Conservation (phyloP, 2,888 invertebrate genomes). For the Cerastoderma edule region DNA sequence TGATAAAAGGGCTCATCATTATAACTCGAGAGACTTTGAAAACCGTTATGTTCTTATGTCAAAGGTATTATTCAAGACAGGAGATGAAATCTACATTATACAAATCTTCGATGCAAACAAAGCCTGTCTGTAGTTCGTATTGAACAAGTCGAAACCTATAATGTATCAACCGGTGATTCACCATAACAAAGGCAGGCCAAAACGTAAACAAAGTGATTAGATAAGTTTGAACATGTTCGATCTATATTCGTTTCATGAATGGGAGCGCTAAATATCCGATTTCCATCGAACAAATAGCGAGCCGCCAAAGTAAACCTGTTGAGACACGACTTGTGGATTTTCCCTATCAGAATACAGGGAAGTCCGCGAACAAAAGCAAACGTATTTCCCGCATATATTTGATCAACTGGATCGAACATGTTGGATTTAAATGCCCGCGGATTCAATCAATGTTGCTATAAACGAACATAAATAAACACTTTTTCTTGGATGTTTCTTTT, state of each 20-base stretch:
- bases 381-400: conserved; percentile 54
- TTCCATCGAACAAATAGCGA: conserved; percentile 39
- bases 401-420: conserved; percentile 57
- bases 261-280: conserved; percentile 48
- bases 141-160: conserved; percentile 4
- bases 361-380: conserved; percentile 38
- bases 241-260: conserved; percentile 54
- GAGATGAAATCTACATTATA: too few species aligned
- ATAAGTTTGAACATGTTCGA: conserved; percentile 41
- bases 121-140: too few species aligned
- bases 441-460: conserved; percentile 51
- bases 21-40: too few species aligned
- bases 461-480: conserved; percentile 49
- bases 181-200: conserved; percentile 4
- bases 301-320: conserved; percentile 35
- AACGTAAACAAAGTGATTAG: conserved; percentile 22
- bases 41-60: too few species aligned
- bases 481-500: too few species aligned
- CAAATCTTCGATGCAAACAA: too few species aligned
- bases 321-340: conserved; percentile 27
- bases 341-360: conserved; percentile 39
- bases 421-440: conserved; percentile 63
- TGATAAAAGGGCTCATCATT: too few species aligned
- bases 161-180: conserved; percentile 4
- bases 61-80: too few species aligned